Evolutionary conservation across 2,113 vertebrate species (phyloP), one percentile per base, ranked within the genome.

Genomic region (Gila orcuttii): DNA sequence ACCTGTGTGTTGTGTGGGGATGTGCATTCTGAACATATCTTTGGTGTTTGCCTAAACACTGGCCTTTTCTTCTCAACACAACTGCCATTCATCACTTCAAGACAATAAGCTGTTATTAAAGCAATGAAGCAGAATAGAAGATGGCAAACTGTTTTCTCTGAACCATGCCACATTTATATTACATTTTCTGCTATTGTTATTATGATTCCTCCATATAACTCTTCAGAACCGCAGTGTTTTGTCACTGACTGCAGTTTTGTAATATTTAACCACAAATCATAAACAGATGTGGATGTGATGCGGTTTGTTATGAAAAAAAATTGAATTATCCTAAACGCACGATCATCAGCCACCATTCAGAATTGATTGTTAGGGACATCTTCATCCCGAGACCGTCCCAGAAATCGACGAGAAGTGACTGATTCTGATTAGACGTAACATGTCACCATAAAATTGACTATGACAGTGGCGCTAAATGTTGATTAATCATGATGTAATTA

Each of bases 1-100:
- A 91, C 74, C 85, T 81, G 88, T 84, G 82, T 78, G 86, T 79
- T 89, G 90, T 94, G 92, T 92, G 89, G 91, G 90, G 93, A 94
- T 87, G 89, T 85, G 93, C 88, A 94, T 95, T 94, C 92, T 94
- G 90, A 87, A 93, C 94, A 95, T 95, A 91, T 93, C 93, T 93
- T 88, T 91, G 90, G 89, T 88, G 90, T 92, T 93, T 90, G 86
- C 74, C 90, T 89, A 89, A 95, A 95, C 94, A 95, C 93, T 92
- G 90, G 73, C 79, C 93, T 94, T 94, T 94, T 95, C 93, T 94
- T 94, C 93, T 94, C 83, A 84, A 87, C 88, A 94, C 92, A 94
- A 93, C 86, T 88, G 78, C 90, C 90, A 95, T 94, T 95, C 93
- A 95, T 95, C 83, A 36, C 1, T 71, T 75, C 62, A 90, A 87